Conservation (phyloP, 2,113 vertebrate species). For the Potamarius usumacintae region DNA sequence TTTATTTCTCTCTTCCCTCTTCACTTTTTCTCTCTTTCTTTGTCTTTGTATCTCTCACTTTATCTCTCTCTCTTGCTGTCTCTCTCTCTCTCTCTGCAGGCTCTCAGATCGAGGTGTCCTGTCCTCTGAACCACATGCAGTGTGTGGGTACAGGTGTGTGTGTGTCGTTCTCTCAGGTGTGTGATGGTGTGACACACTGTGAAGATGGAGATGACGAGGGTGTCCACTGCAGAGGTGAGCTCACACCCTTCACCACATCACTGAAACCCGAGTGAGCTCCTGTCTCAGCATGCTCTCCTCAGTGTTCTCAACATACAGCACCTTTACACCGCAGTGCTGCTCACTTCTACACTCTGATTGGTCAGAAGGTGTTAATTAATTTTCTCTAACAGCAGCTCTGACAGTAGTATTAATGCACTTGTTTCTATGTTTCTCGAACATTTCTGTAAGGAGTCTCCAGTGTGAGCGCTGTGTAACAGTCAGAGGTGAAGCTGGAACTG, state of each 20-base stretch:
- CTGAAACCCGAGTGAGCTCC: neutral
- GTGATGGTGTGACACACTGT: constrained; percentile 79
- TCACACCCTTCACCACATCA: neutral
- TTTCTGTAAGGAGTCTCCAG: neutral
- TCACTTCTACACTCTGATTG: neutral
- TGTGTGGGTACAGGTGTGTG: constrained; percentile 76
- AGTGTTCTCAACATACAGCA: neutral
- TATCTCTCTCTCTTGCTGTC: neutral
- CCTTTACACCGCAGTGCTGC: neutral
- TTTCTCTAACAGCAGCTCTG: neutral
- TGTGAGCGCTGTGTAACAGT: no score
- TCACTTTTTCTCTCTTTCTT: neutral
- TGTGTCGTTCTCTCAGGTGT: constrained; percentile 79
- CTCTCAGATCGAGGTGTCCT: constrained; percentile 71
- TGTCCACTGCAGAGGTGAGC: constrained; percentile 81
- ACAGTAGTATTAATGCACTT: neutral
- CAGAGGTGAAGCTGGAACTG: no score
- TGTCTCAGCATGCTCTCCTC: neutral
- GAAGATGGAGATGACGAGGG: constrained; percentile 81
- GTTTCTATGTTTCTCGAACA: neutral
- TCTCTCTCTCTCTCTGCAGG: constrained; percentile 65
- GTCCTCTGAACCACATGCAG: constrained; percentile 74
- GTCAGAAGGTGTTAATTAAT: neutral
- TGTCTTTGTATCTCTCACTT: neutral
- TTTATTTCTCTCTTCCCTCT: neutral